Evolutionary conservation across 2,797 vertebrate genomes (phyloP), one percentile per base, ranked within the genome.

Genomic region (Micrastur ruficollis): DNA sequence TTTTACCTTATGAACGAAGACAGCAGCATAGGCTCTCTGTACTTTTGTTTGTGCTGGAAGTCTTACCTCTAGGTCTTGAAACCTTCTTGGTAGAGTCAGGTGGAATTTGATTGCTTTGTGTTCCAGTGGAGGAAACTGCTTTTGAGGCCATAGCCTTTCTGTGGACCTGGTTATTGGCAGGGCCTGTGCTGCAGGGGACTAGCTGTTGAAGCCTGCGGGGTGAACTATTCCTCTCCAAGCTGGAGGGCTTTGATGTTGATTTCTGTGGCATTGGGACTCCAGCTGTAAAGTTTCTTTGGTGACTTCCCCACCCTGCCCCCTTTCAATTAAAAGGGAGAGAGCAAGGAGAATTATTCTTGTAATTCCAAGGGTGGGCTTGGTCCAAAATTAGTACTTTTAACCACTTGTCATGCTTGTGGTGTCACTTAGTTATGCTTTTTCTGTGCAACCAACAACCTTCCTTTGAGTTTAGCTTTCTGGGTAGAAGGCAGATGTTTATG

Each of bases 291-390:
- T 36, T 85, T 62, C 86, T 74, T 14, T 27, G 22, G 27, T 50
- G 10, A n/a, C 20, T 82, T 85, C 4, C 4, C 8, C 9, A 8
- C 20, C 9, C 25, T 6, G 0, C 8, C 29, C 12, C 8, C 2
- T 62, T 89, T 80, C 76, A 83, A 31, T 81, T 44, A 56, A 78
- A 62, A 65, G 27, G 7, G 8, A 63, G 31, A 72, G 7, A 73
- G 12, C 38, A 84, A 66, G 40, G 40, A 88, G 42, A 86, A 40
- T 34, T 85, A 59, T 31, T 83, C 23, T 23, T 79, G 23, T 53
- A 26, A 75, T 68, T 83, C 27, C 40, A 86, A 81, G 9, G 49
- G 31, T 61, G 26, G 27, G 10, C 36, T 83, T 82, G 2, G 18
- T 53, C 16, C 6, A 44, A 59, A 88, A 47, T 8, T 20, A 38